A percentile compares a stretch with the other conserved stretches of the same genome.
These are phyloP conservation scores for Ormyrus labotus DNA, from an alignment of 2,888 invertebrate species.

Conservation along the genomic window DNA sequence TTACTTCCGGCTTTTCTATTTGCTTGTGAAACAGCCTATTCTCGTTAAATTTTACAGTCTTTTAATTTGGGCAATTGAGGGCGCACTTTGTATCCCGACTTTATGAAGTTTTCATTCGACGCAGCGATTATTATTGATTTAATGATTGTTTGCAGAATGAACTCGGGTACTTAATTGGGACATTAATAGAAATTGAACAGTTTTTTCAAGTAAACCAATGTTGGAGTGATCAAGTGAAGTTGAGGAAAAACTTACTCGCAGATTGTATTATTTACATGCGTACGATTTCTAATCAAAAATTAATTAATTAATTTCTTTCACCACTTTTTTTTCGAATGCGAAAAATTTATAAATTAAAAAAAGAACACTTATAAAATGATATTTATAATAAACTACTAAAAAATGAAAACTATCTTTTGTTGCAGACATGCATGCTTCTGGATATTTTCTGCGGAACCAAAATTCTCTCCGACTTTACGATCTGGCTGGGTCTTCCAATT, in stretches of 20 bases:
- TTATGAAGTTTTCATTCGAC: too few relatives aligned
- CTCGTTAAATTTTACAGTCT: conserved; percentile 11
- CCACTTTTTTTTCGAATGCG: too few relatives aligned
- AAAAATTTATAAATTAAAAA: background rate
- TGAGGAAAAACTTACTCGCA: too few relatives aligned
- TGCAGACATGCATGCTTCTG: conserved; percentile 78
- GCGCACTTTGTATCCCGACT: background rate
- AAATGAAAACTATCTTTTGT: conserved; percentile 53
- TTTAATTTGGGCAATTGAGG: background rate
- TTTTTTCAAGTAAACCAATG: too few relatives aligned
- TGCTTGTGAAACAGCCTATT: background rate
- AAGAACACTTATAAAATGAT: background rate
- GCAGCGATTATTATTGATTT: background rate
- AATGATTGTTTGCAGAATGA: background rate
- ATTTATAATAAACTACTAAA: background rate
- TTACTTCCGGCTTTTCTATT: background rate
- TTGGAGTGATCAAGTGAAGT: too few relatives aligned
- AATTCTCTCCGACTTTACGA: conserved; percentile 77
- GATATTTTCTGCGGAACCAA: conserved; percentile 77
- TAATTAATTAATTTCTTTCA: too few relatives aligned
- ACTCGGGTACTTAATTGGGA: background rate
- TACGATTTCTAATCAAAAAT: too few relatives aligned
- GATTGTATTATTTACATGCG: too few relatives aligned
- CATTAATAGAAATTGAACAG: background rate
- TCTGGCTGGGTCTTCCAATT: conserved; percentile 79